Evolutionary conservation across 2,113 vertebrate genomes (phyloP).

Genomic region (Paralichthys olivaceus): DNA sequence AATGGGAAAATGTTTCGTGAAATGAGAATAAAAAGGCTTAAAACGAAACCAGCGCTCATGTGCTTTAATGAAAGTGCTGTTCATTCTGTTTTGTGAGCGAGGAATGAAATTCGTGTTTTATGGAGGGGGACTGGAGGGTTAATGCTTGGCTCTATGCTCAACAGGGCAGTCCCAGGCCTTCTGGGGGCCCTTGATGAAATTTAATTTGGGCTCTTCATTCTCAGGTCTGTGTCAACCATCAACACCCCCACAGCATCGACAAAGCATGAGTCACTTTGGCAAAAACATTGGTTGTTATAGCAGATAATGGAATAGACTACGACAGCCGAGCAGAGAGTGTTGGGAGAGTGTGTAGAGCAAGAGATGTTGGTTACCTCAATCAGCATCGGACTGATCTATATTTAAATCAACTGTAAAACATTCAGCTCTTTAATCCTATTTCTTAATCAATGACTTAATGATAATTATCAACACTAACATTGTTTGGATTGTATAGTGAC

Average conservation of each 20-base stretch:
- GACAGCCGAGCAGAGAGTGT: neutral
- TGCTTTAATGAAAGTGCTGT: constrained; percentile 9
- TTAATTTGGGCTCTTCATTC: constrained; percentile 47
- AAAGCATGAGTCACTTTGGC: constrained; percentile 2
- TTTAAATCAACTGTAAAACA: constrained; percentile 31
- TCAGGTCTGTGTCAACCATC: constrained; percentile 39
- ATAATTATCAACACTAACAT: constrained; percentile 1
- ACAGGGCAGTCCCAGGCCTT: constrained; percentile 11
- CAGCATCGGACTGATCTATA: constrained; percentile 12
- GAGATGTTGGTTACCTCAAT: constrained; percentile 4
- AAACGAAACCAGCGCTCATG: constrained; percentile 17
- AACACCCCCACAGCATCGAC: constrained; percentile 23
- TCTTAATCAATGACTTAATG: constrained; percentile 19
- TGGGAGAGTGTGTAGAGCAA: neutral
- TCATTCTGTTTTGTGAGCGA: constrained; percentile 1
- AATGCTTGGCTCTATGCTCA: constrained; percentile 14
- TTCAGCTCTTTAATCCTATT: constrained; percentile 22
- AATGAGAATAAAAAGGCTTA: constrained; percentile 5
- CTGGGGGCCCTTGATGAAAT: constrained; percentile 37
- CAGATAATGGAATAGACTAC: neutral
- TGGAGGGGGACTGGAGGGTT: constrained; percentile 28
- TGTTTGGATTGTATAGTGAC: neutral
- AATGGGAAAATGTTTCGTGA: neutral
- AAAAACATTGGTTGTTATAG: neutral
- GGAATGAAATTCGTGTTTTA: constrained; percentile 28